Base-by-base conservation (phyloP, 2,797 vertebrate genomes). In the Enteromius mattozi region DNA sequence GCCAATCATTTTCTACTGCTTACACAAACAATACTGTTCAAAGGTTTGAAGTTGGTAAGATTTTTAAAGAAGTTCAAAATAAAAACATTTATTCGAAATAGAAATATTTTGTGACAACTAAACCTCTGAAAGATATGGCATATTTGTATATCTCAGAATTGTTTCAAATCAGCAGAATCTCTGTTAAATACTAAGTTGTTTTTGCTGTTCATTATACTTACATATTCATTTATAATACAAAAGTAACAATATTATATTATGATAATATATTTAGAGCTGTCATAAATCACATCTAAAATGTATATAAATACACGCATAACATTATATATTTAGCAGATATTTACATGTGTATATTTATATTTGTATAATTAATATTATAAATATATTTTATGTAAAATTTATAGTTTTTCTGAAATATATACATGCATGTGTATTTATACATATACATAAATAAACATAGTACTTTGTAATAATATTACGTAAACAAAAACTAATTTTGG, bases 1-100 rank as follows among this genome's bases (percentile, higher is more conserved):
- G 54, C 72, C 88, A 77, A 63, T 82, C 72, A 79, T 79, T 85
- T 83, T 89, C 65, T 54, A 79, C 66, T 82, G 70, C 61, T 75
- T 83, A 49, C 35, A 74, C 35, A 56, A 37, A 74, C 30, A n/a
- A 6, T 30, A 30, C n/a, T 35, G 17, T 7, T 68, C 1, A 30
- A 71, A 33, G 6, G 17, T 35, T 51, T 74, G 17, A 6, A 33
- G 30, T 47, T 45, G 27, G 37, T 19, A 74, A 1, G 16, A 17
- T 71, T 47, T 71, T 47, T 71, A 16, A 71, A 3, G n/a, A 71
- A 1, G n/a, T 65, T 65, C 7, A 65, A 72, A 49, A 45, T 45
- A 24, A 70, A 70, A 45, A 24, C 13, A 71, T 45, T 7, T 42
- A 24, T 1, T 37, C n/a, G 3, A 70, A 70, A 70, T 27, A 16